Evolutionary conservation across 2,888 invertebrate species (phyloP).

Genomic region (Gari tellinella): DNA sequence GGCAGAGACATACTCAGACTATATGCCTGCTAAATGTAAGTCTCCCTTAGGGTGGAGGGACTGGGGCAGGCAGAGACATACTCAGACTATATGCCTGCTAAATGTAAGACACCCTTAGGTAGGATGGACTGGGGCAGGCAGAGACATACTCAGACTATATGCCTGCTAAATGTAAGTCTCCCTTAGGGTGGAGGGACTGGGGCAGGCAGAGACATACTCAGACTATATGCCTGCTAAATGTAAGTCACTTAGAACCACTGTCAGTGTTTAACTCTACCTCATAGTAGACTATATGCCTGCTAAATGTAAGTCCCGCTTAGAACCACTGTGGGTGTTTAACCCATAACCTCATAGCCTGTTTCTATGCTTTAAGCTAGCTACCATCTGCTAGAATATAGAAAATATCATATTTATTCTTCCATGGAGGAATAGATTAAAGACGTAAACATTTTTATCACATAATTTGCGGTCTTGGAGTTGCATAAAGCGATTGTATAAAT

Average conservation of each 20-base stretch:
- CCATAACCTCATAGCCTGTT: no score
- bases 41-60: constrained; percentile 96
- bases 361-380: no score
- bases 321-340: no score
- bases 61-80: constrained; percentile 99
- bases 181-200: no score
- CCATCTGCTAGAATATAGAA: no score
- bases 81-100: constrained; percentile 98
- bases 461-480: no score
- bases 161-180: constrained; percentile 92
- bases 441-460: no score
- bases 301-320: constrained; percentile 88
- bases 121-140: constrained; percentile 98
- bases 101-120: constrained; percentile 88
- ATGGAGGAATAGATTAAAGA: no score
- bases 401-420: no score
- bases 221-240: constrained; percentile 98
- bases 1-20: constrained; percentile 99
- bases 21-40: constrained; percentile 94
- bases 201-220: no score
- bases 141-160: constrained; percentile 99
- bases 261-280: no score
- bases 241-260: constrained; percentile 63
- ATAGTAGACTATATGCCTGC: constrained; percentile 99
- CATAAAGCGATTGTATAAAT: no score